A percentile compares a stretch with the other conserved stretches of the same genome.
These are phyloP conservation scores for Latrodectus geometricus DNA, from an alignment of 1,140 invertebrate species.

Conservation along the genomic window DNA sequence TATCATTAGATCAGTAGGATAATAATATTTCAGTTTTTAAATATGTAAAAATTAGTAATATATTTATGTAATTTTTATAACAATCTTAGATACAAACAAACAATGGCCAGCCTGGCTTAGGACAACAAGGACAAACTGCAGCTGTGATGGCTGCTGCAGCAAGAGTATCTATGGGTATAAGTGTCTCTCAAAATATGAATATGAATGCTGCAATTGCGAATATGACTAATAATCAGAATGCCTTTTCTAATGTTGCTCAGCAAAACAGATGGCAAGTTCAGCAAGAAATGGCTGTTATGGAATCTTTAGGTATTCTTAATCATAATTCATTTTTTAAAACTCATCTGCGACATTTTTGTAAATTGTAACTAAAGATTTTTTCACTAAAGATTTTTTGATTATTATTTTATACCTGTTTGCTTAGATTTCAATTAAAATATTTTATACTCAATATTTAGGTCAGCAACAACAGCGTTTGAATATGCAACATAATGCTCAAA, in stretches of 20 bases:
- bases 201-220: conserved; percentile 41
- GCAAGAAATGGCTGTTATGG: conserved; percentile 53
- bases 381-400: no score
- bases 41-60: background rate
- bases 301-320: conserved; percentile 18
- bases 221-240: conserved; percentile 41
- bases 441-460: conserved; percentile 5
- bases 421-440: background rate
- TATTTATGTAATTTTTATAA: background rate
- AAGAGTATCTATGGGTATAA: conserved; percentile 31
- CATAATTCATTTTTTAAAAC: background rate
- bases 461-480: conserved; percentile 46
- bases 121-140: conserved; percentile 42
- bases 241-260: conserved; percentile 30
- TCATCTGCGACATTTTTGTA: background rate
- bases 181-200: conserved; percentile 39
- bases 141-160: conserved; percentile 74
- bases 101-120: conserved; percentile 12
- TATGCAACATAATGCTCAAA: conserved; percentile 46
- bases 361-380: no score
- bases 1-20: no score
- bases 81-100: conserved; percentile 2
- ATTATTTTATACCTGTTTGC: no score
- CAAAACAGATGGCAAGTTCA: conserved; percentile 45
- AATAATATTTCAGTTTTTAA: no score